Evolutionary conservation across 2,888 invertebrate genomes (phyloP).

Genomic region (Neria commutata): DNA sequence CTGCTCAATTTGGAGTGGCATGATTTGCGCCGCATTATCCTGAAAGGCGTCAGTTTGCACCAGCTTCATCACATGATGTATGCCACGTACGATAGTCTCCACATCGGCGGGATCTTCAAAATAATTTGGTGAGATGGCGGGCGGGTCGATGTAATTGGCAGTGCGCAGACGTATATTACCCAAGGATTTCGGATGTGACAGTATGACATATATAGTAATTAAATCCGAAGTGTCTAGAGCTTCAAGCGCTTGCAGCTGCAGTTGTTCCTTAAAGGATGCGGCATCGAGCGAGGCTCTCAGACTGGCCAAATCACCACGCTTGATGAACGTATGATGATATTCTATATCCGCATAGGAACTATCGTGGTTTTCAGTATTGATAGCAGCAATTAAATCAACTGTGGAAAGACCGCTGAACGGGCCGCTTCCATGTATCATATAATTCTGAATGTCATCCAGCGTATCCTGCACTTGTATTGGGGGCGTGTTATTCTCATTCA

Average conservation of each 20-base stretch:
- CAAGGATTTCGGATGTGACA: slow-evolving; percentile 63
- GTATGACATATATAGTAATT: slow-evolving; percentile 58
- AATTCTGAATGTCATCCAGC: slow-evolving; percentile 57
- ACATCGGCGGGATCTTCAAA: slow-evolving; percentile 67
- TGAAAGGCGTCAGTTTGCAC: slow-evolving; percentile 60
- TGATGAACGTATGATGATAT: slow-evolving; percentile 60
- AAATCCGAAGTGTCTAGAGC: slow-evolving; percentile 40
- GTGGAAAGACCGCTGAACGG: slow-evolving; percentile 59
- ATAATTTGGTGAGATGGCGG: slow-evolving; percentile 73
- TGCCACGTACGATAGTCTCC: slow-evolving; percentile 63
- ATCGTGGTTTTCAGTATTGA: slow-evolving; percentile 63
- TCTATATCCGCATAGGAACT: slow-evolving; percentile 68
- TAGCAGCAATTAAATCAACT: slow-evolving; percentile 64
- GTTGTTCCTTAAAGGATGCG: slow-evolving; percentile 30
- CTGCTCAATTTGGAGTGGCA: slow-evolving; percentile 40
- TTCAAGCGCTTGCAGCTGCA: slow-evolving; percentile 18
- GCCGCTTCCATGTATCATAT: slow-evolving; percentile 64
- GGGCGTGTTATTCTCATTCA: slow-evolving; percentile 51
- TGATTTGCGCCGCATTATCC: slow-evolving; percentile 46
- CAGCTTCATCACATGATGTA: slow-evolving; percentile 58
- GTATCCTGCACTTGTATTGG: slow-evolving; percentile 42
- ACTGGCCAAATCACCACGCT: slow-evolving; percentile 31
- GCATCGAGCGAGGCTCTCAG: slow-evolving; percentile 26
- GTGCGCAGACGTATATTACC: slow-evolving; percentile 66
- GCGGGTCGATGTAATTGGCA: slow-evolving; percentile 65